Percentiles rank a stretch among this genome's conserved stretches.
These are phyloP conservation scores for Melanogrammus aeglefinus DNA, from an alignment of 2,797 vertebrate species.

Conservation along the genomic window DNA sequence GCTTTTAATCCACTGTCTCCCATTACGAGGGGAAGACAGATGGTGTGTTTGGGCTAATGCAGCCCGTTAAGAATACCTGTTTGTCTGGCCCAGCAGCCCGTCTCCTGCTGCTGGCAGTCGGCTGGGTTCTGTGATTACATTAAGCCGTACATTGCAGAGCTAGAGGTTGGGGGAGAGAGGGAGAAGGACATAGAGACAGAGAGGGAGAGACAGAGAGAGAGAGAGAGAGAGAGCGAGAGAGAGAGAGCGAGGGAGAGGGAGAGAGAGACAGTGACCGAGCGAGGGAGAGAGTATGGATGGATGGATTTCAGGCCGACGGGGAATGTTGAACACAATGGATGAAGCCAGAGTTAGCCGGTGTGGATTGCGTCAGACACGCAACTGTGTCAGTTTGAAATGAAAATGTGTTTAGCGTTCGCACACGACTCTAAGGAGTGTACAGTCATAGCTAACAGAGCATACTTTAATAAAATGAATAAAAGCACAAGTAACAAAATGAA, in stretches of 20 bases:
- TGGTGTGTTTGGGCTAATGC: slow-evolving; percentile 65
- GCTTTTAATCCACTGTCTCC: slow-evolving; percentile 21
- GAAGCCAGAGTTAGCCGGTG: background rate
- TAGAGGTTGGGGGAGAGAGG: slow-evolving; percentile 21
- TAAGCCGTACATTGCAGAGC: slow-evolving; percentile 44
- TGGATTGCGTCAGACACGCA: background rate
- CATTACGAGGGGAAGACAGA: slow-evolving; percentile 60
- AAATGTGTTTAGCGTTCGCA: background rate
- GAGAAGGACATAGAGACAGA: background rate
- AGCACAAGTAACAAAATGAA: background rate
- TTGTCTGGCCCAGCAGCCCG: slow-evolving; percentile 56
- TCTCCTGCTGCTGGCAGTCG: slow-evolving; percentile 42
- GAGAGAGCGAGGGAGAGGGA: slow-evolving; percentile 22
- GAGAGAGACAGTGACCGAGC: too few species aligned
- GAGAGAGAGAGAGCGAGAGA: background rate
- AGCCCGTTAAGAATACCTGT: slow-evolving; percentile 65
- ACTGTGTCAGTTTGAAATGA: background rate
- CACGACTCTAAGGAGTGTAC: background rate
- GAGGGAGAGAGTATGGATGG: background rate
- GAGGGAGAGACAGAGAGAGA: background rate
- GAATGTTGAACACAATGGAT: background rate
- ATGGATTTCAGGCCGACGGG: slow-evolving; percentile 40
- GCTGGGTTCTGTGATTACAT: slow-evolving; percentile 58
- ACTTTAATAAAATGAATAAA: background rate
- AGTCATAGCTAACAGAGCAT: background rate